These are phyloP conservation scores for Aphis gossypii DNA, from an alignment of 1,140 invertebrate species.

Conservation along the genomic window DNA sequence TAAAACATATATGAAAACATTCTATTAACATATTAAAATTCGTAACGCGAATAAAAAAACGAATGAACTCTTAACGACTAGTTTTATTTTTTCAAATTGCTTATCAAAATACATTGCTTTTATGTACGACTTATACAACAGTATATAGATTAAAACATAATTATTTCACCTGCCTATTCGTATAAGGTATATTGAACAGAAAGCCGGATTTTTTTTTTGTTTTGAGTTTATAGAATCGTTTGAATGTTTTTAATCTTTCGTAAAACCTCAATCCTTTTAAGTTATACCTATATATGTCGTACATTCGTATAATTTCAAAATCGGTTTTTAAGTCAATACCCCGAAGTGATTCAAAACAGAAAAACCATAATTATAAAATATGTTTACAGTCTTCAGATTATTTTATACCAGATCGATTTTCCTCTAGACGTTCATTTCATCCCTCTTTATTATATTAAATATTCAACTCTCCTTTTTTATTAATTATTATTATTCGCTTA, in stretches of 20 bases:
- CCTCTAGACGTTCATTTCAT: neutral
- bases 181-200: neutral
- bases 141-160: neutral
- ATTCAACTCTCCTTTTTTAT: neutral
- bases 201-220: neutral
- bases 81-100: neutral
- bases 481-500: neutral
- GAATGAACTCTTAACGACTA: neutral
- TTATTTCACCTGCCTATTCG: neutral
- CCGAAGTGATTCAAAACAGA: neutral
- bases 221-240: neutral
- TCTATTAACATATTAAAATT: neutral
- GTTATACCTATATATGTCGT: neutral
- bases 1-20: neutral
- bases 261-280: neutral
- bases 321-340: neutral
- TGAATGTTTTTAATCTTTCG: neutral
- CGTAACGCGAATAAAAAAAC: neutral
- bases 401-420: neutral
- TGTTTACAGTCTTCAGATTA: neutral
- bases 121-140: no score
- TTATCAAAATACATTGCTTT: neutral
- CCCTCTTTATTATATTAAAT: neutral
- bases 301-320: neutral
- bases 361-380: neutral